Base-by-base conservation (phyloP, 2,113 vertebrate species). In the Ranitomeya variabilis region DNA sequence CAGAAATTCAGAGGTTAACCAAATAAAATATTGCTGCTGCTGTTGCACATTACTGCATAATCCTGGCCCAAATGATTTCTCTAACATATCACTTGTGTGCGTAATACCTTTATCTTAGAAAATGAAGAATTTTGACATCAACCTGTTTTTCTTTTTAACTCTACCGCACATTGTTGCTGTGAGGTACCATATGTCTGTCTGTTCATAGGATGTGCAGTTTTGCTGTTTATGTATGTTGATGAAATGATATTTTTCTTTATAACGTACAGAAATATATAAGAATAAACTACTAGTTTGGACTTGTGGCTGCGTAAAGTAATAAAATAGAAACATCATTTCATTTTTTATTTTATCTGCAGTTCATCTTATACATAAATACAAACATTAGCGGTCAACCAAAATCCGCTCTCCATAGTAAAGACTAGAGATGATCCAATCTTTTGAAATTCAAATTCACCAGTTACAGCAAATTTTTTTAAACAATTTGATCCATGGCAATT, bases 101-200 rank as follows among this genome's bases (percentile, higher is more conserved):
- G 26, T 79, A 19, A 15, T 87, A 80, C 80, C 54, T 83, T 80
- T 80, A 66, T 80, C 62, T 80, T 69, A 79, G 16, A 77, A 23
- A 71, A 80, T 55, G 78, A 87, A 87, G 86, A 64, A 80, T 59
- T 80, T 80, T 77, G 69, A 64, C 62, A 55, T 80, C 26, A 80
- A 18, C 66, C 23, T 80, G 16, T 57, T 86, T 86, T 67, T 86
- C 37, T 45, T 80, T 66, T 31, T 21, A 77, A 45, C 14, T 26
- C 31, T 62, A 19, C 59, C 18, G 9, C 64, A 87, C 45, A 18
- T 87, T 87, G 21, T 79, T 80, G 21, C 13, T 23, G 64, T 67
- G 51, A n/a, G 64, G 76, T 55, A 26, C 74, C 18, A 10, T 79
- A 31, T 86, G 45, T 86, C 51, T 86, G 45, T 86, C 51, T 23